Evolutionary conservation across 2,797 vertebrate genomes (phyloP).

Genomic region (Cirrhinus molitorella): DNA sequence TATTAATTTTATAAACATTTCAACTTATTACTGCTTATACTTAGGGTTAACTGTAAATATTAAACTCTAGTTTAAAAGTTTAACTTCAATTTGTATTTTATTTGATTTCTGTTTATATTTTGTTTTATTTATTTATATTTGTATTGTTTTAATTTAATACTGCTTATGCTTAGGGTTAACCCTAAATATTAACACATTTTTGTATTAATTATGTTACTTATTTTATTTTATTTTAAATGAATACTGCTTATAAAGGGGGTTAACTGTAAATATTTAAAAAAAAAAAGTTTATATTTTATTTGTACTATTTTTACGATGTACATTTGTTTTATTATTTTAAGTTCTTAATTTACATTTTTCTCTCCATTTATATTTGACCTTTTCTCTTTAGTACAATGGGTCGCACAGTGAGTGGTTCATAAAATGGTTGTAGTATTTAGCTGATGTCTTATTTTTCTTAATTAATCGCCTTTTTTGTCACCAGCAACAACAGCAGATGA

Average conservation of each 20-base stretch:
- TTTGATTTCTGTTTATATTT: not conserved
- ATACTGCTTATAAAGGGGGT: no score
- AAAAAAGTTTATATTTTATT: not conserved
- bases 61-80: no score
- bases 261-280: no score
- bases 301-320: not conserved
- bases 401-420: no score
- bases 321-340: not conserved
- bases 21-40: no score
- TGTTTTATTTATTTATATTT: not conserved
- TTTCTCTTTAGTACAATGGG: not conserved
- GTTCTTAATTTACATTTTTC: not conserved
- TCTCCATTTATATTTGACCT: not conserved
- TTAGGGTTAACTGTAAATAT: no score
- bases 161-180: not conserved
- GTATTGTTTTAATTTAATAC: not conserved
- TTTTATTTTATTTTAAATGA: not conserved
- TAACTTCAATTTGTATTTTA: no score
- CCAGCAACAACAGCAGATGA: conserved; percentile 26
- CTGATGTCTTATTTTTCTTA: not conserved
- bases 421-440: not conserved
- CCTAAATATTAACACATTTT: no score
- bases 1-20: not conserved
- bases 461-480: no score
- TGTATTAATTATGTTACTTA: no score